These are phyloP conservation scores for Athene cunicularia DNA, from an alignment of 2,113 vertebrate species.

Conservation along the genomic window DNA sequence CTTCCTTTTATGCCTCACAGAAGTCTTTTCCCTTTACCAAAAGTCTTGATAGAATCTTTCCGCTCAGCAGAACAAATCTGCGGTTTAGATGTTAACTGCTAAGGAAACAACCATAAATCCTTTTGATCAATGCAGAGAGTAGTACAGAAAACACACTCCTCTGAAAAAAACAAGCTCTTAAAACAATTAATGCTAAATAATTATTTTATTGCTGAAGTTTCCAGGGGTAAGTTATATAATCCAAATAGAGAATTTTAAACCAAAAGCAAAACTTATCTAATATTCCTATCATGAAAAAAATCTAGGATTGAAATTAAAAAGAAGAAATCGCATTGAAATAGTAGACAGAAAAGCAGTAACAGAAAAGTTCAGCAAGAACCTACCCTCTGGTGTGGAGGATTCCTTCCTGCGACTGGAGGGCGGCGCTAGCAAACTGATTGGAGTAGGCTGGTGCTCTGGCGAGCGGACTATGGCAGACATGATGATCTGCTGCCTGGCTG, in stretches of 20 bases:
- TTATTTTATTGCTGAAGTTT: background rate
- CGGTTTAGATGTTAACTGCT: background rate
- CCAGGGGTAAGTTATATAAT: background rate
- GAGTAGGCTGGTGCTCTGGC: slow-evolving; percentile 93
- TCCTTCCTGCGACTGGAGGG: slow-evolving; percentile 95
- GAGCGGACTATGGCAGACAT: slow-evolving; percentile 96
- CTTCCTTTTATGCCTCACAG: background rate
- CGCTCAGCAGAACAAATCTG: background rate
- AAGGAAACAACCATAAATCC: background rate
- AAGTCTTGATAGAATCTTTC: background rate
- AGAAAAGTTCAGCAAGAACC: background rate
- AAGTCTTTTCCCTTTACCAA: background rate
- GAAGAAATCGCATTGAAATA: background rate
- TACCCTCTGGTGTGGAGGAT: slow-evolving; percentile 91
- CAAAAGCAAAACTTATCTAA: background rate
- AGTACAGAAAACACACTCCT: background rate
- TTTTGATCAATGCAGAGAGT: background rate
- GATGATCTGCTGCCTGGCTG: slow-evolving; percentile 94
- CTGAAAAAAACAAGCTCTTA: background rate
- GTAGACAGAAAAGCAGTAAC: rapidly evolving
- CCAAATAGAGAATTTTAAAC: background rate
- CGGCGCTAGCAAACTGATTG: slow-evolving; percentile 85
- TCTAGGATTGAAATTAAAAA: background rate
- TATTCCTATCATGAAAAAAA: background rate
- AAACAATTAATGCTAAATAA: background rate